A percentile compares a stretch with the other conserved stretches of the same genome.
These are phyloP conservation scores for Champsocephalus esox DNA, from an alignment of 2,797 vertebrate genomes.

Conservation along the genomic window DNA sequence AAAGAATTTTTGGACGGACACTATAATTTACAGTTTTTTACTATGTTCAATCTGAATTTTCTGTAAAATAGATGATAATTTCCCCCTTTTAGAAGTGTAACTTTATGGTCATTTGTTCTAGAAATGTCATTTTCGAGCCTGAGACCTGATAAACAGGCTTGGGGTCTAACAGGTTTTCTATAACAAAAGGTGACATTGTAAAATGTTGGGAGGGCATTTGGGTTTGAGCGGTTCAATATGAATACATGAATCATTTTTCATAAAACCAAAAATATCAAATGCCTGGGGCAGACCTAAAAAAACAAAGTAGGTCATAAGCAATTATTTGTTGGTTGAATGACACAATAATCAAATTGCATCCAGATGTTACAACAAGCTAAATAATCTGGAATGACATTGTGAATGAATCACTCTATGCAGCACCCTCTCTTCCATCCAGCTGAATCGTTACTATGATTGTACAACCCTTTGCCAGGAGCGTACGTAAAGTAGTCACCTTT, in stretches of 20 bases:
- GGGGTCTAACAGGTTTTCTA: too few relatives aligned
- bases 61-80: too few relatives aligned
- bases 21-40: too few relatives aligned
- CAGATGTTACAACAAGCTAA: constrained; percentile 21
- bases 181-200: constrained; percentile 7
- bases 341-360: constrained; percentile 23
- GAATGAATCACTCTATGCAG: constrained; percentile 14
- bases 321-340: constrained; percentile 31
- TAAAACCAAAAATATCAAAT: constrained; percentile 28
- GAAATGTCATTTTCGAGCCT: too few relatives aligned
- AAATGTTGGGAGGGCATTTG: not conserved
- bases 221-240: not conserved
- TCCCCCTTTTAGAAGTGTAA: too few relatives aligned
- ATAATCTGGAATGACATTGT: not conserved
- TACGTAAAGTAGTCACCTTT: constrained; percentile 7
- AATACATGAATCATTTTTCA: constrained; percentile 13
- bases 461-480: not conserved
- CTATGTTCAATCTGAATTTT: too few relatives aligned
- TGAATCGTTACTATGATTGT: not conserved
- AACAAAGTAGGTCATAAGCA: constrained; percentile 2
- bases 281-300: constrained; percentile 19
- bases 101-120: too few relatives aligned
- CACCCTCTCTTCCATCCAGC: not conserved
- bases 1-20: too few relatives aligned
- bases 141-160: too few relatives aligned